Percentiles rank a stretch among this genome's conserved stretches.
phyloP scores from a whole-genome alignment of 2,113 vertebrate species.

The Callithrix jacchus region DNA sequence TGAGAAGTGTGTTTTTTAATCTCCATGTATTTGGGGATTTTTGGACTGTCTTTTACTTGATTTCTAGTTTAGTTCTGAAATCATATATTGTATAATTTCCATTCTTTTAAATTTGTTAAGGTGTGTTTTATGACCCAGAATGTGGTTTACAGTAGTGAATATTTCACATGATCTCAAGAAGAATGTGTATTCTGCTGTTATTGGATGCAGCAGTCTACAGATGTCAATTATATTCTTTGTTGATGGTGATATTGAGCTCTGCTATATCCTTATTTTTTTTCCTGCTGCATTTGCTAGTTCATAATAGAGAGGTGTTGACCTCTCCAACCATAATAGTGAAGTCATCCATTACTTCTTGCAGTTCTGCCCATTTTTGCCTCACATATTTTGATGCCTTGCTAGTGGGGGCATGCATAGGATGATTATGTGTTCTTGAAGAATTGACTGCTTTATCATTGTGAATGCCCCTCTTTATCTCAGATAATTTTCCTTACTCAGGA shows the following conservation, averaged over 20 bases:
- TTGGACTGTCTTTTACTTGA: background rate
- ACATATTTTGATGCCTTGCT: background rate
- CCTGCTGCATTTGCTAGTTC: background rate
- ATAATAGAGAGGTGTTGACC: background rate
- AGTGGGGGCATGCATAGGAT: background rate
- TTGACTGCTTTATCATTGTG: background rate
- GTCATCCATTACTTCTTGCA: background rate
- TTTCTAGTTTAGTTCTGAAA: background rate
- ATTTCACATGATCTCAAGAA: background rate
- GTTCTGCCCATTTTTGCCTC: background rate
- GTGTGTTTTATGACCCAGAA: background rate
- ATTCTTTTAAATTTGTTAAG: background rate
- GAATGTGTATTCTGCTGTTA: background rate
- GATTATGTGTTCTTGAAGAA: background rate
- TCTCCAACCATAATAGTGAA: background rate
- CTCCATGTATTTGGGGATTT: background rate
- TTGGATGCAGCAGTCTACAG: background rate
- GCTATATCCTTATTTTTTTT: background rate
- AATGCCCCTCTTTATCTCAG: background rate
- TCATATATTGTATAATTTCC: background rate
- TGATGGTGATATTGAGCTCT: background rate
- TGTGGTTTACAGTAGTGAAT: background rate
- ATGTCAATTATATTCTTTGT: background rate
- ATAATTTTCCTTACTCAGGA: background rate
- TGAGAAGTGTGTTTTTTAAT: background rate